Evolutionary conservation across 2,888 invertebrate species (phyloP), one percentile per base, ranked within the genome.

Genomic region (Zaprionus obscuricornis): DNA sequence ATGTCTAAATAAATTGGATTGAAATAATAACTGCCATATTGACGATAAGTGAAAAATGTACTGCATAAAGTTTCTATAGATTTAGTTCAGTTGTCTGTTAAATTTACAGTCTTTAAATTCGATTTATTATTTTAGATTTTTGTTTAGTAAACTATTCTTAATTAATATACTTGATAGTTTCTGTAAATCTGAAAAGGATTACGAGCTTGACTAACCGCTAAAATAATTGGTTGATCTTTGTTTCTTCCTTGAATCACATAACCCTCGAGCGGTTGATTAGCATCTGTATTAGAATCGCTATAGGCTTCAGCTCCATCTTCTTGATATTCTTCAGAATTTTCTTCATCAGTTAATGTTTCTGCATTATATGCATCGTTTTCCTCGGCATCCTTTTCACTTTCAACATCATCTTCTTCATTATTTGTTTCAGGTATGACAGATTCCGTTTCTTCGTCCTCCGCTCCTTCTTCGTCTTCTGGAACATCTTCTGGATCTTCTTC

Each of bases 131-230:
- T 29, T 14, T 5, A 31, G 10, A 10, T 18, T 2, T n/a, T 11
- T 37, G n/a, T n/a, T n/a, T 8, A 6, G 18, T 20, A 16, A 8
- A 24, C 8, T 37, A 18, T 39, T 4, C 11, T 0, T n/a, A 20
- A 3, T 42, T 31, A 66, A 33, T 37, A 50, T 11, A 47, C 47
- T 4, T 13, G 2, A 36, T 52, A 67, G 6, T 49, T 18, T 17
- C 34, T 16, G 31, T 66, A 67, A 10, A 49, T 16, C 1, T 56
- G 13, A 11, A 67, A 67, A 0, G 67, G 66, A 20, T 68, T 50
- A 0, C 42, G 52, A 1, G 45, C 18, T 7, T 27, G 26, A 10
- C 63, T 57, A 4, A 54, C 24, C 3, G 69, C 22, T 14, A 52
- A n/a, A 1, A 62, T 26, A 8, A 49, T n/a, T 1, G 69, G 63